These are phyloP conservation scores for Alexandromys fortis DNA, from an alignment of 2,113 vertebrate genomes.

Conservation along the genomic window DNA sequence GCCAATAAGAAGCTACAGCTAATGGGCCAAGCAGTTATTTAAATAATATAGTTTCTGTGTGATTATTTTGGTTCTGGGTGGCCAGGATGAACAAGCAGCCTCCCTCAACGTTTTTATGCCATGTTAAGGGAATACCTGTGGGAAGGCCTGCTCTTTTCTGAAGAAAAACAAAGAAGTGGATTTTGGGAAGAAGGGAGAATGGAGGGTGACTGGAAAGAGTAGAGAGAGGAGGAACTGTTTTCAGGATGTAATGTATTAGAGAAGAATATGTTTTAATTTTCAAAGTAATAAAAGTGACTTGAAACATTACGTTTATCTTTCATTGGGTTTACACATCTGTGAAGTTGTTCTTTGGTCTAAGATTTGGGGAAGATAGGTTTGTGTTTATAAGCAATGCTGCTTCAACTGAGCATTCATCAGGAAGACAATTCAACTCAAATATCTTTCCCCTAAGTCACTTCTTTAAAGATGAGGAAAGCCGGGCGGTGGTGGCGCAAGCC, in stretches of 20 bases:
- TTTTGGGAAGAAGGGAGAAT: not conserved
- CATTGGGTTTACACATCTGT: not conserved
- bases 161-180: not conserved
- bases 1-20: too few species aligned
- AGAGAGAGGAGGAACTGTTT: not conserved
- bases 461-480: too few species aligned
- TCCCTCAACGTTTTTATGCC: not conserved
- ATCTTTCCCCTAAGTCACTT: not conserved
- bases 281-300: not conserved
- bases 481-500: too few species aligned
- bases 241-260: not conserved
- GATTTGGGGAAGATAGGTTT: not conserved
- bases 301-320: constrained; percentile 32
- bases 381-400: not conserved
- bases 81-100: too few species aligned
- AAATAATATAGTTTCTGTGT: too few species aligned
- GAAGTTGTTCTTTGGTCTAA: not conserved
- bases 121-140: not conserved
- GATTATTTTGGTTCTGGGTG: too few species aligned
- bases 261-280: not conserved
- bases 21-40: too few species aligned
- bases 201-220: not conserved
- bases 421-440: not conserved
- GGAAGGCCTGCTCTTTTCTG: too few species aligned
- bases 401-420: not conserved